Evolutionary conservation across 2,888 invertebrate species (phyloP), one percentile per base, ranked within the genome.

Genomic region (Tetranychus truncatus): DNA sequence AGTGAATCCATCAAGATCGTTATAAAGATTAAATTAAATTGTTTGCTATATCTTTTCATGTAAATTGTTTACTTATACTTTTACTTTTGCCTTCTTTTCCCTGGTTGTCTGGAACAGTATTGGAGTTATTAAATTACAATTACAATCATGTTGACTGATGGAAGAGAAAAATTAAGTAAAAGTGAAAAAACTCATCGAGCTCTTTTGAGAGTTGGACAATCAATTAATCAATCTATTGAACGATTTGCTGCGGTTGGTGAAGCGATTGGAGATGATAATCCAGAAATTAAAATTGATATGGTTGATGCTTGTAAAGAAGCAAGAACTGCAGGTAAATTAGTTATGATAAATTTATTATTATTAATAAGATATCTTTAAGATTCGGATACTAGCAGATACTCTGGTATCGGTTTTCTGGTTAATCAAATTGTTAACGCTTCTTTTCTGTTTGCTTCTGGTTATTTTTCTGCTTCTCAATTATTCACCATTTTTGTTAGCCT

Each of bases 241-340:
- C 87, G 96, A 80, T 97, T 99, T 86, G 95, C 96, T 80, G 91
- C 94, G 71, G 96, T 99, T 79, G 97, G 97, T 71, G 96, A 97
- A 85, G 92, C 95, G 81, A 97, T 99, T 82, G 97, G 95, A 73
- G 95, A 95, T 84, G 95, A 96, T 86, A 95, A 97, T 86, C 90
- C 90, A 46, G 96, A 97, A 84, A 93, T 99, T 80, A 89, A 93
- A 80, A 90, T 91, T 82, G 95, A 95, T 83, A 97, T 99, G 96
- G 95, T 92, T 83, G 92, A 95, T 81, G 96, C 97, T 45, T 99
- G 97, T 85, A 92, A 92, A 82, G 96, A 97, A 83, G 96, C 97
- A 21, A 86, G 95, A 80, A 88, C 91, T 81, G 95, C 96, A 46
- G 96, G 97, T 95, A 83, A 84, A 34, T 34, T 34, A 34, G 34